Percentiles rank a stretch among this genome's conserved stretches.
Evolutionary conservation across 2,113 vertebrate genomes (phyloP).

Genomic region (Orcinus orca): DNA sequence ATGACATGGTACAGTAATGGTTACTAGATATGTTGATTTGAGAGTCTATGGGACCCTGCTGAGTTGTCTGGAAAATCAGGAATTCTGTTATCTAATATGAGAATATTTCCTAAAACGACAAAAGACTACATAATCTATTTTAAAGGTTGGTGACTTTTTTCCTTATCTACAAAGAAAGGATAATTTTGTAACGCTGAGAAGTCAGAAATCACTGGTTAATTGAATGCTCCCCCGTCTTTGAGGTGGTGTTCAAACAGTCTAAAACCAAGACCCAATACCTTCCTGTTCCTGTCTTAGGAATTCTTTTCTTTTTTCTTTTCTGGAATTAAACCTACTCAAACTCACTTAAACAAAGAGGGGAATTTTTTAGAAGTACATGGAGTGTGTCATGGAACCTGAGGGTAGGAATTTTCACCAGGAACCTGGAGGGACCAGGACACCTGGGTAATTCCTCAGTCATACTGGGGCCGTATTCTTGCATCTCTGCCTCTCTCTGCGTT

Average conservation of each 20-base stretch:
- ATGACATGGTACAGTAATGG: neutral
- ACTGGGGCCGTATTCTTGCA: rapidly evolving
- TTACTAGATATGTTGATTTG: neutral
- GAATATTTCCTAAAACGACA: constrained; percentile 7
- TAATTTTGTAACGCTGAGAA: neutral
- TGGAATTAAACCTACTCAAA: neutral
- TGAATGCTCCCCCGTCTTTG: neutral
- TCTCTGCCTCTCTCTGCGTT: neutral
- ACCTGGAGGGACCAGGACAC: neutral
- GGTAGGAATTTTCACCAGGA: neutral
- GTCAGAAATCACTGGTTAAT: neutral
- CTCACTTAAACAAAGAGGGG: neutral
- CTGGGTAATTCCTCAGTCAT: neutral
- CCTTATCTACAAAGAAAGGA: neutral
- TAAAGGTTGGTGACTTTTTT: neutral
- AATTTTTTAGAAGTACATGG: neutral
- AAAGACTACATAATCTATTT: neutral
- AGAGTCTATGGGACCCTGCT: neutral
- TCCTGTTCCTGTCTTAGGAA: neutral
- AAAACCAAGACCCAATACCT: neutral
- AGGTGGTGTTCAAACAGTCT: neutral
- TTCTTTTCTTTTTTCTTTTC: neutral
- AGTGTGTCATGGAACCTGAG: neutral
- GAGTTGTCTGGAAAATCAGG: constrained; percentile 30
- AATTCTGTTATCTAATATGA: constrained; percentile 16